Evolutionary conservation across 2,888 invertebrate species (phyloP).

Genomic region (Pammene fasciana): DNA sequence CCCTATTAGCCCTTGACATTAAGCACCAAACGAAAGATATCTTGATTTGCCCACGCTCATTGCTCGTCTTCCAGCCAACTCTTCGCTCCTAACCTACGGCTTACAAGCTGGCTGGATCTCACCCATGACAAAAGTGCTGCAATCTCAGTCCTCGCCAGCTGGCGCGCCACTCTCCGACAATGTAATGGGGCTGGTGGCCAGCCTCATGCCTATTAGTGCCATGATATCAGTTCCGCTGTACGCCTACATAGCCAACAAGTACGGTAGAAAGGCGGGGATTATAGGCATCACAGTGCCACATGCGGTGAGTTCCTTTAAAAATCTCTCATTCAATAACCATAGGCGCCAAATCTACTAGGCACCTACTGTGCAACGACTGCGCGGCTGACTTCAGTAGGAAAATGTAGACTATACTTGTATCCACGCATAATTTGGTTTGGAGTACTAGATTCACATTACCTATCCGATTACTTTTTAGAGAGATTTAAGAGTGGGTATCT

Average conservation of each 20-base stretch:
- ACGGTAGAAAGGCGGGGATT: slow-evolving; percentile 61
- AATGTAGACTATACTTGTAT: too few relatives aligned
- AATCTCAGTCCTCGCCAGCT: slow-evolving; percentile 61
- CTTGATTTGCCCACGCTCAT: too few relatives aligned
- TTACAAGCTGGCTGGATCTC: slow-evolving; percentile 75
- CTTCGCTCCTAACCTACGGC: slow-evolving; percentile 70
- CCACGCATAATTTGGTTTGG: too few relatives aligned
- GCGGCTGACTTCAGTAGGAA: too few relatives aligned
- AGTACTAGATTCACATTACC: too few relatives aligned
- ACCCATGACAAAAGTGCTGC: slow-evolving; percentile 67
- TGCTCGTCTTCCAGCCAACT: slow-evolving; percentile 61
- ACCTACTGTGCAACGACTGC: too few relatives aligned
- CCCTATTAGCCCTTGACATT: too few relatives aligned
- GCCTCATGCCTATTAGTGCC: slow-evolving; percentile 62
- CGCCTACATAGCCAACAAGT: slow-evolving; percentile 56
- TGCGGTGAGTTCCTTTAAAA: slow-evolving; percentile 57
- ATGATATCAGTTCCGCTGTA: slow-evolving; percentile 60
- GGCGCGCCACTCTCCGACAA: slow-evolving; percentile 60
- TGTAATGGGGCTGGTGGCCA: slow-evolving; percentile 62
- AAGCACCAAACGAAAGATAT: too few relatives aligned
- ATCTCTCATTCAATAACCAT: background rate
- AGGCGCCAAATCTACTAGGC: too few relatives aligned
- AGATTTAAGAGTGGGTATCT: too few relatives aligned
- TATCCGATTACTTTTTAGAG: too few relatives aligned
- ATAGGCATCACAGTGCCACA: slow-evolving; percentile 70